Conservation (phyloP, 1,140 invertebrate genomes). For the Lasioglossum baleicum region DNA sequence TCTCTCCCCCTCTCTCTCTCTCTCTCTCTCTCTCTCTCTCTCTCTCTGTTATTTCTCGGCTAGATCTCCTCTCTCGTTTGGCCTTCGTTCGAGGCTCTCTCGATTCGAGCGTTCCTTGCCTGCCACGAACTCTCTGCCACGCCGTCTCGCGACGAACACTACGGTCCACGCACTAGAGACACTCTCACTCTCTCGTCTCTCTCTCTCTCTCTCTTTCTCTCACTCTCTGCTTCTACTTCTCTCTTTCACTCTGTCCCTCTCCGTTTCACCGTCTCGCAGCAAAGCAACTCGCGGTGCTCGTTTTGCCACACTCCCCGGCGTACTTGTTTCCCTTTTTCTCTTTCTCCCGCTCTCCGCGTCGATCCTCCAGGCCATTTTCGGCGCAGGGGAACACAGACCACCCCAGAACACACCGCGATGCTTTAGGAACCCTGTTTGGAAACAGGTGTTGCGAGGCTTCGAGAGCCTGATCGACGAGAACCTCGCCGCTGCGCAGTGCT, state of each 20-base stretch:
- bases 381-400: constrained; percentile 35
- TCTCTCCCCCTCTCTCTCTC: constrained; percentile 18
- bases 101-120: constrained; percentile 25
- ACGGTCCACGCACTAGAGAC: not conserved
- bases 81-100: constrained; percentile 11
- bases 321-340: no score
- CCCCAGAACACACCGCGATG: constrained; percentile 39
- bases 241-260: not conserved
- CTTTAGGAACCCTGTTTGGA: constrained; percentile 33
- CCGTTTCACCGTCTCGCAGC: not conserved
- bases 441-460: constrained; percentile 51
- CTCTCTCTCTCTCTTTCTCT: no score
- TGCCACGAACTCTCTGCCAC: constrained; percentile 36
- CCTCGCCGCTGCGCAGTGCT: no score
- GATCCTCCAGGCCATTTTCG: constrained; percentile 26
- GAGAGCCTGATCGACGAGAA: not conserved
- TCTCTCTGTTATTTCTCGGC: not conserved
- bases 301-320: not conserved
- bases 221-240: no score
- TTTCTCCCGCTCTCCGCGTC: not conserved
- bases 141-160: constrained; percentile 37
- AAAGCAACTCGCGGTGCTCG: not conserved
- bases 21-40: no score
- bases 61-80: constrained; percentile 1
- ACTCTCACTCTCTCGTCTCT: constrained; percentile 41